Conservation (phyloP, 2,888 invertebrate species). For the Eupithecia subfuscata region DNA sequence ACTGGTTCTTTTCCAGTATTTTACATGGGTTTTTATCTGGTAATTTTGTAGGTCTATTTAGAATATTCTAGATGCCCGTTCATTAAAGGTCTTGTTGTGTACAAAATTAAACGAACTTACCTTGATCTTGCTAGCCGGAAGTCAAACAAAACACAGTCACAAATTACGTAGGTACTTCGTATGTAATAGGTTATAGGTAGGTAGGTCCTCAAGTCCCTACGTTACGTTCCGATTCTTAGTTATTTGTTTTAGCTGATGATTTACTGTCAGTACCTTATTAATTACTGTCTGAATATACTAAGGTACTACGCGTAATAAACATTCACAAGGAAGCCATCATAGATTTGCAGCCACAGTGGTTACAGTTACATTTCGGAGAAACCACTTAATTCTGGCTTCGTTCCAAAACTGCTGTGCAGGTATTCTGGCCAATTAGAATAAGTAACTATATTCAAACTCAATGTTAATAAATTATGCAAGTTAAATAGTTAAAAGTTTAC, state of each 20-base stretch:
- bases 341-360: conserved; percentile 55
- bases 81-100: neutral
- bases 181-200: neutral
- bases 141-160: neutral
- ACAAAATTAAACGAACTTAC: conserved; percentile 2
- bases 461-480: conserved; percentile 53
- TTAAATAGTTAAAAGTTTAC: neutral
- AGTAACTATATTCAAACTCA: conserved; percentile 47
- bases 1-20: neutral
- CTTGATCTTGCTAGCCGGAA: neutral
- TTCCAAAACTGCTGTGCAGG: conserved; percentile 63
- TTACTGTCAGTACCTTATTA: neutral
- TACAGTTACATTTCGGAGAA: conserved; percentile 62
- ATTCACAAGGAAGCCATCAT: conserved; percentile 57
- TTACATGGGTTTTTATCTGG: neutral
- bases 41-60: neutral
- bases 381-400: conserved; percentile 61
- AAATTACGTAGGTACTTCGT: neutral
- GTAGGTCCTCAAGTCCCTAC: neutral
- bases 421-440: conserved; percentile 57
- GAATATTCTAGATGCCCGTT: neutral
- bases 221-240: neutral
- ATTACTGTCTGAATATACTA: neutral
- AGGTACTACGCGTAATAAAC: conserved; percentile 41
- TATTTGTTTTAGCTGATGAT: neutral